These are phyloP conservation scores for Passerina amoena DNA, from an alignment of 2,113 vertebrate species.

Conservation along the genomic window DNA sequence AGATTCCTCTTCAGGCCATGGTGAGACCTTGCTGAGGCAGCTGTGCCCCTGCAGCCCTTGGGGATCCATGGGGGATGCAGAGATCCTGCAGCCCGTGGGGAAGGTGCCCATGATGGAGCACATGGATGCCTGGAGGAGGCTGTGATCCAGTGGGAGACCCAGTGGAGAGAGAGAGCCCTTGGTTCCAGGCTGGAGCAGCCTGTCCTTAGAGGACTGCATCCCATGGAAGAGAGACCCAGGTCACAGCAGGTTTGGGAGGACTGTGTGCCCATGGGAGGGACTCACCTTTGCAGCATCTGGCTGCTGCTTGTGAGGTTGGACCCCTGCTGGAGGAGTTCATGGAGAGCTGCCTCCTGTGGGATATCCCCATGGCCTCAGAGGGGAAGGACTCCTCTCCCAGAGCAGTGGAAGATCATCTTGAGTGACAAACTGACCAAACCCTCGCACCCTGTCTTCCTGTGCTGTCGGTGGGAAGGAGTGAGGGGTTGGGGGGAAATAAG, in stretches of 20 bases:
- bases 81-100: not conserved
- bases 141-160: not conserved
- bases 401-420: accelerated
- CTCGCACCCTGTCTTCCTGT: not conserved
- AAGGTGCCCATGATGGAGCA: accelerated
- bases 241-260: not conserved
- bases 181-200: not conserved
- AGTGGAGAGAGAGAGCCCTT: accelerated
- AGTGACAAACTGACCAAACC: accelerated
- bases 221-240: accelerated
- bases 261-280: accelerated
- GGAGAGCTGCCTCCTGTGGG: accelerated
- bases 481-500: accelerated
- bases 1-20: accelerated
- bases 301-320: accelerated
- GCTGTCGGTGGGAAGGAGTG: accelerated
- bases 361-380: not conserved
- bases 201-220: not conserved
- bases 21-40: not conserved
- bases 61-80: too few species aligned
- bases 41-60: not conserved
- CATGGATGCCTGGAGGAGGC: not conserved
- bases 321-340: accelerated
- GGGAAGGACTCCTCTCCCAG: not conserved
- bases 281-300: accelerated